A percentile compares a stretch with the other conserved stretches of the same genome.
Evolutionary conservation across 2,797 vertebrate genomes (phyloP).

Genomic region (Crotalus adamanteus): DNA sequence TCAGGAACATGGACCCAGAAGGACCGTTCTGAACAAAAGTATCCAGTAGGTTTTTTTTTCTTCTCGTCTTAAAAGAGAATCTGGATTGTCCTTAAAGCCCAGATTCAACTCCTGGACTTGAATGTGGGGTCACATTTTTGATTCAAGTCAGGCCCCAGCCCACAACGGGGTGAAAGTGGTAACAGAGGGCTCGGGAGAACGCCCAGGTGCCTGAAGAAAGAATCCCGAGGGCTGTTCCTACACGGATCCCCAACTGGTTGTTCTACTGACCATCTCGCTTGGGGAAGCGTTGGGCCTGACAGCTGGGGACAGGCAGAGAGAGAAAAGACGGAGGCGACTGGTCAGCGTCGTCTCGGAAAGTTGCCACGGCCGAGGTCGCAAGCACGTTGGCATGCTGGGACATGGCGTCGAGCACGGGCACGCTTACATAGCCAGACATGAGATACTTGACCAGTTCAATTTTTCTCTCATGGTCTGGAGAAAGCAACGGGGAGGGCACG

Average conservation of each 20-base stretch:
- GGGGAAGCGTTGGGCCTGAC: constrained; percentile 81
- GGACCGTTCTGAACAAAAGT: background rate
- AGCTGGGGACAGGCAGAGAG: constrained; percentile 81
- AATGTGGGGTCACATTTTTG: background rate
- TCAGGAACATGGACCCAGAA: background rate
- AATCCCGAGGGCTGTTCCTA: constrained; percentile 43
- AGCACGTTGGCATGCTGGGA: constrained; percentile 89
- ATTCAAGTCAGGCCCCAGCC: background rate
- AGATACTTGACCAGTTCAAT: constrained; percentile 90
- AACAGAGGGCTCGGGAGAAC: background rate
- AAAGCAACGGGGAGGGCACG: constrained; percentile 51
- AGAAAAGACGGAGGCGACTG: constrained; percentile 83
- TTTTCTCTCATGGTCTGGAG: constrained; percentile 89
- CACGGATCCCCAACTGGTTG: constrained; percentile 54
- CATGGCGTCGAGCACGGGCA: constrained; percentile 83
- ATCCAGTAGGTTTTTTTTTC: background rate
- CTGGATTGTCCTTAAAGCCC: background rate
- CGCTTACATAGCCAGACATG: constrained; percentile 87
- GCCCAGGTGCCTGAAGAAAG: background rate
- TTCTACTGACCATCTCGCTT: constrained; percentile 90
- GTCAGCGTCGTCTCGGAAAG: constrained; percentile 85
- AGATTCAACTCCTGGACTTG: background rate
- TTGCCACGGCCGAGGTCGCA: constrained; percentile 84
- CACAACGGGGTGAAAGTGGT: background rate
- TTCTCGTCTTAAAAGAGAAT: background rate